A percentile compares a stretch with the other conserved stretches of the same genome.
Evolutionary conservation across 2,888 invertebrate species (phyloP).

Genomic region (Yponomeuta malinellus): DNA sequence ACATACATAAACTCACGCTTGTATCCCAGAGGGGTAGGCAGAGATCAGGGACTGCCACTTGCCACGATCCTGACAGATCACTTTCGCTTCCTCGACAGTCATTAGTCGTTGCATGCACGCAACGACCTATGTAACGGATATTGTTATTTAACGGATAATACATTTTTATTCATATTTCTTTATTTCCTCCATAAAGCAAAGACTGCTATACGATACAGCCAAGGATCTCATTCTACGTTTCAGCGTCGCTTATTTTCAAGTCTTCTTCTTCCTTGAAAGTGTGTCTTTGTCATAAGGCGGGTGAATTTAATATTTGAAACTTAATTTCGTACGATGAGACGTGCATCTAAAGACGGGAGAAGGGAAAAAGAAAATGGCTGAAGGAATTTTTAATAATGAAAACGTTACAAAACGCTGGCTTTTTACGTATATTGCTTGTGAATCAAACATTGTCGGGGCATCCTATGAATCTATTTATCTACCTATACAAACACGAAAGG

Average conservation of each 20-base stretch:
- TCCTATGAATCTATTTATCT: no score
- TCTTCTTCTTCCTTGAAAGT: slow-evolving; percentile 20
- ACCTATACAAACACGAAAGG: no score
- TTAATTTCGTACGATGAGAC: slow-evolving; percentile 62
- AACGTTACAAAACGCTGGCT: neutral
- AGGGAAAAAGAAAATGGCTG: neutral
- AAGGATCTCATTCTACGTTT: neutral
- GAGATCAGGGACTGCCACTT: no score
- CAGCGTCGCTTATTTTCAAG: neutral
- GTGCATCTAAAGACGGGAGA: slow-evolving; percentile 14
- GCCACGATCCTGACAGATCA: no score
- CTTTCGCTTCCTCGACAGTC: no score
- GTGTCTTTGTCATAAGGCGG: slow-evolving; percentile 54
- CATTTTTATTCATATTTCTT: neutral
- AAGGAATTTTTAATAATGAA: slow-evolving; percentile 1
- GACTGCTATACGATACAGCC: slow-evolving; percentile 5
- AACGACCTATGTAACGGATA: no score
- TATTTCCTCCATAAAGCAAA: neutral
- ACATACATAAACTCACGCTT: no score
- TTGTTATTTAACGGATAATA: no score
- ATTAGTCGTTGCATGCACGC: no score
- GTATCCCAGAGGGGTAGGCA: no score
- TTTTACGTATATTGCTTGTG: neutral
- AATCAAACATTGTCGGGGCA: neutral
- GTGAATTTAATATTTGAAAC: slow-evolving; percentile 66